phyloP scores from a whole-genome alignment of 1,140 invertebrate species.

The Bombus confusus region DNA sequence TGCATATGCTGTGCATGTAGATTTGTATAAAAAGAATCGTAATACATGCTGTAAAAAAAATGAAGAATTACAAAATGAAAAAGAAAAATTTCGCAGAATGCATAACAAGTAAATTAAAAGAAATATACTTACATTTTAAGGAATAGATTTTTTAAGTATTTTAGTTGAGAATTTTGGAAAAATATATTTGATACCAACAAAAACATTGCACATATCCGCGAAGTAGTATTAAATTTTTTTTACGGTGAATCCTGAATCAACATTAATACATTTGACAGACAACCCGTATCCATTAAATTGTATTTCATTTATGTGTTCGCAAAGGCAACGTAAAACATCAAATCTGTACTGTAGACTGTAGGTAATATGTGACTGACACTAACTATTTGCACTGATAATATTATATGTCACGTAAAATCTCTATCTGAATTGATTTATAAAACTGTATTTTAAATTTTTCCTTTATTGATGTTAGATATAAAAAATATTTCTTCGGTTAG shows the following conservation, averaged over 20 bases:
- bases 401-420: not conserved
- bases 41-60: constrained; percentile 35
- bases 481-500: not conserved
- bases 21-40: constrained; percentile 22
- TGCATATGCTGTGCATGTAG: not conserved
- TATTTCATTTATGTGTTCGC: constrained; percentile 52
- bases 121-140: constrained; percentile 52
- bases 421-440: not conserved
- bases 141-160: constrained; percentile 4
- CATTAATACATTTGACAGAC: constrained; percentile 56
- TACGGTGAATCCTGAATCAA: constrained; percentile 39
- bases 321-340: constrained; percentile 34
- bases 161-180: constrained; percentile 24
- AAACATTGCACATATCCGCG: constrained; percentile 52
- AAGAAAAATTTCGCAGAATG: constrained; percentile 36
- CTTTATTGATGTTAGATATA: not conserved
- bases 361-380: not conserved
- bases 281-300: constrained; percentile 58
- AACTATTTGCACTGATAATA: not conserved
- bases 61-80: constrained; percentile 39
- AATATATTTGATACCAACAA: not conserved
- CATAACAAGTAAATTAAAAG: constrained; percentile 14
- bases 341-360: not conserved
- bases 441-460: no score
- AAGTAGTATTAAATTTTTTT: constrained; percentile 23